These are phyloP conservation scores for Dasyurus viverrinus DNA, from an alignment of 2,113 vertebrate genomes.

Conservation along the genomic window DNA sequence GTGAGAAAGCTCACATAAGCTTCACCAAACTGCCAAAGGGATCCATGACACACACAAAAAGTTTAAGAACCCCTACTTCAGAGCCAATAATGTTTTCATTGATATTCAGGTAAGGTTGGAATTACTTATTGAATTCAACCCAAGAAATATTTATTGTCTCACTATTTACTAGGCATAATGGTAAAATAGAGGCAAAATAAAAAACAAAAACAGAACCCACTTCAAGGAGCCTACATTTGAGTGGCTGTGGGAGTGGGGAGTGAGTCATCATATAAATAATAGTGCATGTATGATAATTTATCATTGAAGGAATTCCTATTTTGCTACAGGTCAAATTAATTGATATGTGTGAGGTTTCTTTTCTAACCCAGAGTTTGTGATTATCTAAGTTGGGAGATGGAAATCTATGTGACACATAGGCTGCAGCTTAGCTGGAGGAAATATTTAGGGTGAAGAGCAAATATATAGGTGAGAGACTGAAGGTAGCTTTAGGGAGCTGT, in stretches of 20 bases:
- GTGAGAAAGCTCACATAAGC: neutral
- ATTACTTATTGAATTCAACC: neutral
- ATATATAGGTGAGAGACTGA: neutral
- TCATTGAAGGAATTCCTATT: neutral
- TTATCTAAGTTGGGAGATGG: neutral
- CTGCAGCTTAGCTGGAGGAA: neutral
- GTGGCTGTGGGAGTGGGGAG: neutral
- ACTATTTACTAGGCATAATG: neutral
- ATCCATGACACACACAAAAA: neutral
- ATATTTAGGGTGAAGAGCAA: neutral
- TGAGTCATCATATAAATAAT: neutral
- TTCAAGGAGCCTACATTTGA: no score
- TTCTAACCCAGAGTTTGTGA: neutral
- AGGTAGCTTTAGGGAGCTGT: neutral
- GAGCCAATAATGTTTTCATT: no score
- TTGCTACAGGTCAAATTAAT: neutral
- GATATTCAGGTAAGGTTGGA: neutral
- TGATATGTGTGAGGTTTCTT: neutral
- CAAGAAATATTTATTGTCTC: neutral
- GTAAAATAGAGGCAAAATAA: neutral
- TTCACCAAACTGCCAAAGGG: neutral
- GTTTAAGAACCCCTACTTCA: no score
- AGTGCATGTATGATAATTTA: neutral
- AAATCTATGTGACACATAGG: neutral
- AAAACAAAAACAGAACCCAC: neutral